Conservation (phyloP, 2,797 vertebrate species). For the Cossypha dichroa region DNA sequence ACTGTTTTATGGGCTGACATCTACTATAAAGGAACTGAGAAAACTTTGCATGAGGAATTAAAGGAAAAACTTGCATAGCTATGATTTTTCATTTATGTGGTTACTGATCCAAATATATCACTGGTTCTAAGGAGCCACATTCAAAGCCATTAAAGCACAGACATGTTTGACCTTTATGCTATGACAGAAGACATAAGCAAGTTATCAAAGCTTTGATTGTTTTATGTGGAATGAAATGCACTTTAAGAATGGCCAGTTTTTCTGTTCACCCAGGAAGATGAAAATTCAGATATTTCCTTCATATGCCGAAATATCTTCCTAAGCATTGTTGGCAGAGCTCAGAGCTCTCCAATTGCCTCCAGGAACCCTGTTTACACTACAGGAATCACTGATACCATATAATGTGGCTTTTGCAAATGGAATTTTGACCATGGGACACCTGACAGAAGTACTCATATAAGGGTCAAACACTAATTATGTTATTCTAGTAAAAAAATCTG, state of each 20-base stretch:
- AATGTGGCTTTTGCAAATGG: slow-evolving; percentile 37
- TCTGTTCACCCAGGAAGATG: background rate
- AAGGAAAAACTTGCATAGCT: background rate
- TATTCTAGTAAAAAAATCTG: slow-evolving; percentile 42
- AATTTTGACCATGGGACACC: background rate
- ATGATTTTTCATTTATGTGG: background rate
- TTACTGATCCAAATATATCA: background rate
- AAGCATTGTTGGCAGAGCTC: background rate
- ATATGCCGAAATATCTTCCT: background rate
- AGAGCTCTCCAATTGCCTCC: background rate
- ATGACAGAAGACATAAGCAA: background rate
- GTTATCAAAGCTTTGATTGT: background rate
- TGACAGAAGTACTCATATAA: slow-evolving; percentile 16
- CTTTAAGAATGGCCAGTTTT: background rate
- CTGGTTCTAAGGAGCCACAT: background rate
- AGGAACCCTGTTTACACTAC: slow-evolving; percentile 34
- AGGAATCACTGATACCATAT: background rate
- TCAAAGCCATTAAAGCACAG: background rate
- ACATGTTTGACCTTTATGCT: background rate
- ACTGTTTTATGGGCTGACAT: background rate
- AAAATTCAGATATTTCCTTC: background rate
- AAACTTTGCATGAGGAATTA: background rate
- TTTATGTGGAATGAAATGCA: background rate
- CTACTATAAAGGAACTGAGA: background rate
- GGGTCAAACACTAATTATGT: slow-evolving; percentile 6